Evolutionary conservation across 1,140 invertebrate species (phyloP).

Genomic region (Papilio polytes): DNA sequence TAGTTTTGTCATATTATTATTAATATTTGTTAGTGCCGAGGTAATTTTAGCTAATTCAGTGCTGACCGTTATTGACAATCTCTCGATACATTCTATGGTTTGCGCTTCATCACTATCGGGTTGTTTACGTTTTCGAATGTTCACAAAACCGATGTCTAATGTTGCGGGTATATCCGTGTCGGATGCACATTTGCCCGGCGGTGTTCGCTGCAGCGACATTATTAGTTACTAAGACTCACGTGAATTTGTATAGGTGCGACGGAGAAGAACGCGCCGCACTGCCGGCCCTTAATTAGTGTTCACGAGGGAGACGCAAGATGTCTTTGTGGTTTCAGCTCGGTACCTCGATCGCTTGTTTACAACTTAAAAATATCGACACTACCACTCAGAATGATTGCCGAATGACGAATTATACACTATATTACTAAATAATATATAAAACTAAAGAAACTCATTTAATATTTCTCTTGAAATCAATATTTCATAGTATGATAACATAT

Average conservation of each 20-base stretch:
- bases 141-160: background rate
- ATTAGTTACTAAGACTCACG: background rate
- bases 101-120: background rate
- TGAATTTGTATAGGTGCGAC: slow-evolving; percentile 3
- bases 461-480: too few species aligned
- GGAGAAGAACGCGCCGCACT: background rate
- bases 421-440: too few species aligned
- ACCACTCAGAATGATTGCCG: too few species aligned
- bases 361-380: too few species aligned
- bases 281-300: background rate
- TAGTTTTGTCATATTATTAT: background rate
- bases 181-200: background rate
- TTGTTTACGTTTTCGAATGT: slow-evolving; percentile 18
- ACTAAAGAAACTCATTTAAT: too few species aligned
- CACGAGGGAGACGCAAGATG: background rate
- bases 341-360: background rate
- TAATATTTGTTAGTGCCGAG: slow-evolving; percentile 1
- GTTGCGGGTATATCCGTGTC: slow-evolving; percentile 20
- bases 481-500: too few species aligned
- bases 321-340: background rate
- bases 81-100: slow-evolving; percentile 8
- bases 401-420: too few species aligned
- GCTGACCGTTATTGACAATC: background rate
- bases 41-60: slow-evolving; percentile 38
- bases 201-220: slow-evolving; percentile 15